Evolutionary conservation across 2,888 invertebrate genomes (phyloP).

Genomic region (Acrocyrtus sp.): DNA sequence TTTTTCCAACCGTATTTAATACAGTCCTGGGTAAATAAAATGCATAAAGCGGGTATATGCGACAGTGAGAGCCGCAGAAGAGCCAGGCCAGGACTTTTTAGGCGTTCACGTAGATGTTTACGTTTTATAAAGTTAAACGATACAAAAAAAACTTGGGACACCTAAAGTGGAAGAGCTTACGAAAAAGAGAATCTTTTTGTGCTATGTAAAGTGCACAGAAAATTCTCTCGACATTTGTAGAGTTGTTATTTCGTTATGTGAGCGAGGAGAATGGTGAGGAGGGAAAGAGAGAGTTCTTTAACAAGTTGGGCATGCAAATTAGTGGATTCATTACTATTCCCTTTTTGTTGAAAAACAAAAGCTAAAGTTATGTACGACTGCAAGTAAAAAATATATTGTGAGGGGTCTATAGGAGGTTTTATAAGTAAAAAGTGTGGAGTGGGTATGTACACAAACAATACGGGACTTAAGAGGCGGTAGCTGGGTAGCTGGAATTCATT

Average conservation of each 20-base stretch:
- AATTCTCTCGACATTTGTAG: slow-evolving; percentile 10
- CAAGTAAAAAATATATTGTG: too few relatives aligned
- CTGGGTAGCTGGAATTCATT: neutral
- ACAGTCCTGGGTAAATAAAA: too few relatives aligned
- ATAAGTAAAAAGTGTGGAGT: neutral
- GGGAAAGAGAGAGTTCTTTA: slow-evolving; percentile 35
- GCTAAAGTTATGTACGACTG: neutral
- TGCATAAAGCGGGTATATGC: too few relatives aligned
- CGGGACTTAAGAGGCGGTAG: neutral
- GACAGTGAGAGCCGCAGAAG: too few relatives aligned
- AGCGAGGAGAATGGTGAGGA: neutral
- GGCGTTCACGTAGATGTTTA: too few relatives aligned
- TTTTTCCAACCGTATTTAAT: too few relatives aligned
- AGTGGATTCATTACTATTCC: slow-evolving; percentile 57
- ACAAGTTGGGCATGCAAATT: slow-evolving; percentile 58
- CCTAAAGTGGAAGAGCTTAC: neutral
- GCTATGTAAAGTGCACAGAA: neutral
- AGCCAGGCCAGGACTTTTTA: too few relatives aligned
- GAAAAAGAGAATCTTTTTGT: neutral
- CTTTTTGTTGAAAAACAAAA: slow-evolving; percentile 16
- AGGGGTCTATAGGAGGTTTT: neutral
- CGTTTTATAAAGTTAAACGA: neutral
- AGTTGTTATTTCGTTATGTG: slow-evolving; percentile 18
- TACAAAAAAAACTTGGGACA: neutral
- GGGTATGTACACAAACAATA: too few relatives aligned